Conservation (phyloP, 2,797 vertebrate species). For the Myotis myotis region DNA sequence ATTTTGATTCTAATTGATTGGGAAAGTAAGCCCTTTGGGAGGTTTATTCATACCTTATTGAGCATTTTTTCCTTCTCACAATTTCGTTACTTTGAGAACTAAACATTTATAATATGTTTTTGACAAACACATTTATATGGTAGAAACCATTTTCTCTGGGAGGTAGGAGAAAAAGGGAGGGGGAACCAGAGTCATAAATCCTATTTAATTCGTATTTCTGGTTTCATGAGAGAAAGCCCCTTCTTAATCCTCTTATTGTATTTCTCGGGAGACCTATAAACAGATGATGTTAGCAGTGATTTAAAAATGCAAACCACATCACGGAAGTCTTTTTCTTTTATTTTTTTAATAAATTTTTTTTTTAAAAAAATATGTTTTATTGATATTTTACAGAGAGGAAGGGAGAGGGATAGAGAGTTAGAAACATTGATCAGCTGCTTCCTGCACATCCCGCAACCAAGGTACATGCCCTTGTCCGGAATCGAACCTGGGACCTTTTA, state of each 20-base stretch:
- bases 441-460: too few relatives aligned
- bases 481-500: too few relatives aligned
- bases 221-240: slow-evolving; percentile 37
- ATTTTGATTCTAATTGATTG: background rate
- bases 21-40: slow-evolving; percentile 15
- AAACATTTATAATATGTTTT: slow-evolving; percentile 46
- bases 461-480: too few relatives aligned
- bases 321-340: background rate
- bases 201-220: slow-evolving; percentile 50
- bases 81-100: slow-evolving; percentile 46
- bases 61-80: slow-evolving; percentile 36
- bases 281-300: slow-evolving; percentile 29
- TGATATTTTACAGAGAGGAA: too few relatives aligned
- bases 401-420: too few relatives aligned
- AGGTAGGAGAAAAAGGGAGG: slow-evolving; percentile 41
- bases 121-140: background rate
- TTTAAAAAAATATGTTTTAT: too few relatives aligned
- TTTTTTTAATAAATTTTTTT: too few relatives aligned
- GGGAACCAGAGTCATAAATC: slow-evolving; percentile 57
- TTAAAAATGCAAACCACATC: slow-evolving; percentile 52
- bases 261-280: slow-evolving; percentile 58
- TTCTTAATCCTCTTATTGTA: slow-evolving; percentile 48
- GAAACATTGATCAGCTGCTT: too few relatives aligned
- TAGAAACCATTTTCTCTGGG: slow-evolving; percentile 50
- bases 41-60: background rate